Evolutionary conservation across 2,113 vertebrate genomes (phyloP).

Genomic region (Otolemur garnettii): DNA sequence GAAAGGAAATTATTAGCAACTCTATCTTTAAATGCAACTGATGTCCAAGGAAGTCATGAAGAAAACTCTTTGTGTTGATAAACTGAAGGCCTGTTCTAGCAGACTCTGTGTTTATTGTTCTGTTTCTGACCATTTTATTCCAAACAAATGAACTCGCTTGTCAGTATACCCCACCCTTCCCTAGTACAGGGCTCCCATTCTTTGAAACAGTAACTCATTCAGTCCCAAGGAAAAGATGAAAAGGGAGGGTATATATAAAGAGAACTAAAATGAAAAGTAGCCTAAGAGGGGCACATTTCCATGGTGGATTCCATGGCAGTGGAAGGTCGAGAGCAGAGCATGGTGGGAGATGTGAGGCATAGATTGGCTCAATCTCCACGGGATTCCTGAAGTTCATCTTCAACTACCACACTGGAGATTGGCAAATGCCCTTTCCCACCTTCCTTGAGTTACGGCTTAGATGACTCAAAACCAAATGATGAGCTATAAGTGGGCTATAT

Average conservation of each 20-base stretch:
- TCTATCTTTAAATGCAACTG: slow-evolving; percentile 67
- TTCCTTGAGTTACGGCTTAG: slow-evolving; percentile 36
- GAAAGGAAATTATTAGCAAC: slow-evolving; percentile 78
- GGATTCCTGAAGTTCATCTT: slow-evolving; percentile 27
- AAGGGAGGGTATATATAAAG: slow-evolving; percentile 58
- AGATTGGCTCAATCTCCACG: slow-evolving; percentile 18
- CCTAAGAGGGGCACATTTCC: slow-evolving; percentile 37
- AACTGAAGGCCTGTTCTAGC: slow-evolving; percentile 68
- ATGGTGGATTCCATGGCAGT: neutral
- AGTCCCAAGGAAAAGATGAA: slow-evolving; percentile 67
- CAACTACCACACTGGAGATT: neutral
- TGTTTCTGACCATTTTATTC: slow-evolving; percentile 77
- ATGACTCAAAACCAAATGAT: slow-evolving; percentile 31
- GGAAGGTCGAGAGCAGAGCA: neutral
- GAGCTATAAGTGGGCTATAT: neutral
- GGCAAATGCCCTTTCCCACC: slow-evolving; percentile 58
- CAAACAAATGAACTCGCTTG: slow-evolving; percentile 74
- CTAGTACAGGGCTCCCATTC: slow-evolving; percentile 78
- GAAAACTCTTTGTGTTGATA: slow-evolving; percentile 78
- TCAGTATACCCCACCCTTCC: slow-evolving; percentile 76
- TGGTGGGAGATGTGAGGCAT: neutral
- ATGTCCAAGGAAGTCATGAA: slow-evolving; percentile 75
- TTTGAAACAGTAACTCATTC: slow-evolving; percentile 81
- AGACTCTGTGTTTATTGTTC: slow-evolving; percentile 83
- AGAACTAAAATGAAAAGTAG: slow-evolving; percentile 56